Evolutionary conservation across 1,140 invertebrate species (phyloP).

Genomic region (Cydia pomonella): DNA sequence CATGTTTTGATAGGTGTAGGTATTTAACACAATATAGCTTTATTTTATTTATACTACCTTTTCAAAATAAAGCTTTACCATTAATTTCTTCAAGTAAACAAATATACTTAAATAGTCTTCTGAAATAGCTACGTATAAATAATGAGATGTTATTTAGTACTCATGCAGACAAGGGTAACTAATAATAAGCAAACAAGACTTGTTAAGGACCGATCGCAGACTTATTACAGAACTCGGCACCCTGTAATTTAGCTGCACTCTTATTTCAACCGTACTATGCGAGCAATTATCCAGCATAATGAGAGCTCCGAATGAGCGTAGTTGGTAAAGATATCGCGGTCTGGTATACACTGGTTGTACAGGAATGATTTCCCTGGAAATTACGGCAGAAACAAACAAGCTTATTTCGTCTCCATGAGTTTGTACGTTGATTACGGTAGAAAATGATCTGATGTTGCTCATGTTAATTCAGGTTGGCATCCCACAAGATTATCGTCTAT

Average conservation of each 20-base stretch:
- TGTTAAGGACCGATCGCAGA: slow-evolving; percentile 12
- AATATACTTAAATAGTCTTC: not conserved
- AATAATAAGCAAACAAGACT: slow-evolving; percentile 33
- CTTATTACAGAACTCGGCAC: slow-evolving; percentile 17
- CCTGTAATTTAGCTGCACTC: slow-evolving; percentile 14
- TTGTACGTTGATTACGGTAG: slow-evolving; percentile 21
- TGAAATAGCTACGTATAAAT: too few species aligned
- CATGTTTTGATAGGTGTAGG: too few species aligned
- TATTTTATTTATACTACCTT: not conserved
- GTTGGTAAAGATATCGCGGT: not conserved
- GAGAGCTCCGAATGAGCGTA: not conserved
- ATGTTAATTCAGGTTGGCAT: slow-evolving; percentile 10
- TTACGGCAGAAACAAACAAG: slow-evolving; percentile 22
- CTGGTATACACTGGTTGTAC: not conserved
- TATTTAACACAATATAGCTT: too few species aligned
- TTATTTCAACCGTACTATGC: not conserved
- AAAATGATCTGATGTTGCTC: slow-evolving; percentile 6
- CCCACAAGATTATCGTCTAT: slow-evolving; percentile 5
- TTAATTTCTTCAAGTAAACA: not conserved
- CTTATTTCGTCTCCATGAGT: not conserved
- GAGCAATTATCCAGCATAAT: not conserved
- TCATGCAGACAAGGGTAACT: slow-evolving; percentile 9
- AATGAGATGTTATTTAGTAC: slow-evolving; percentile 12
- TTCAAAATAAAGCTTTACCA: not conserved
- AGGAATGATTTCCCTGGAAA: not conserved